phyloP scores from a whole-genome alignment of 1,140 invertebrate species.

The Drosophila repleta region DNA sequence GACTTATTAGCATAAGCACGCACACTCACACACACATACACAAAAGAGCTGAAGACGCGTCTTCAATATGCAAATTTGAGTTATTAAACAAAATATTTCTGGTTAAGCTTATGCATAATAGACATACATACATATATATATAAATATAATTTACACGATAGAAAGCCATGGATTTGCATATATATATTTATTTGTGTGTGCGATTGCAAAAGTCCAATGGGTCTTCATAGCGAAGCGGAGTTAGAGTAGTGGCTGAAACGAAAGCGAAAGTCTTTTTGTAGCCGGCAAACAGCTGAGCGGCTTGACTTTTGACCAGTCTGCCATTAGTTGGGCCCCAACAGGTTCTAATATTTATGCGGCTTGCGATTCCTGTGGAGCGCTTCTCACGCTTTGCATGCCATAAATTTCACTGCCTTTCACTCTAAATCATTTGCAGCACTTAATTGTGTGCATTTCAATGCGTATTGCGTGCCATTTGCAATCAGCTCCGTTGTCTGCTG shows the following conservation, averaged over 20 bases:
- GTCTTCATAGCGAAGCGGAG: neutral
- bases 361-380: constrained; percentile 6
- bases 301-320: neutral
- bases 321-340: neutral
- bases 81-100: constrained; percentile 66
- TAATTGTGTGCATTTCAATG: constrained; percentile 77
- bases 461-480: constrained; percentile 68
- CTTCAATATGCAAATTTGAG: constrained; percentile 55
- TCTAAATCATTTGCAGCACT: constrained; percentile 73
- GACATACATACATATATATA: neutral
- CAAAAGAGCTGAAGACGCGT: constrained; percentile 7
- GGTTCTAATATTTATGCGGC: constrained; percentile 9
- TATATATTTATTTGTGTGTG: constrained; percentile 17
- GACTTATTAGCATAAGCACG: constrained; percentile 55
- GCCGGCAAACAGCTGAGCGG: constrained; percentile 5
- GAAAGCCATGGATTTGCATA: constrained; percentile 70
- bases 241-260: constrained; percentile 6
- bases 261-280: constrained; percentile 57
- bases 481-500: constrained; percentile 42
- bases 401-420: constrained; percentile 80
- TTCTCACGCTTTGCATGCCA: constrained; percentile 75
- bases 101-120: constrained; percentile 1
- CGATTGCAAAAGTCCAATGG: constrained; percentile 54
- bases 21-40: no score
- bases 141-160: constrained; percentile 56